Evolutionary conservation across 1,140 invertebrate species (phyloP), one percentile per base, ranked within the genome.

Genomic region (Periplaneta americana): DNA sequence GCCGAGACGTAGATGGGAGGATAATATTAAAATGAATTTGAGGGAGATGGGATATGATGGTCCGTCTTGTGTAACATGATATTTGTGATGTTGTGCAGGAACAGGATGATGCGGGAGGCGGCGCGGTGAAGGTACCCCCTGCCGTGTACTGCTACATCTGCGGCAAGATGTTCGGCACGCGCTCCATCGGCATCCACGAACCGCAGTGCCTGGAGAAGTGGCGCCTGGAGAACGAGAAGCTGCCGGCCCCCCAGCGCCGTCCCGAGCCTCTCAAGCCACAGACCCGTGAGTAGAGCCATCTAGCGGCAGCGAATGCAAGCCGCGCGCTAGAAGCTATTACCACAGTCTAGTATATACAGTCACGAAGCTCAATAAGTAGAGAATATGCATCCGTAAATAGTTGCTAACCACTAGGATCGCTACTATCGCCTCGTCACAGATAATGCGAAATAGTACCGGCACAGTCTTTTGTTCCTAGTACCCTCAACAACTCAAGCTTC

Each of bases 121-220:
- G 28, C 6, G 17, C 11, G 66, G 33, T 32, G 57, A 74, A 18
- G 37, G 57, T 13, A 34, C 75, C 34, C 11, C 28, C n/a, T 4
- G n/a, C 86, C 31, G 89, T 92, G 17, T 90, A 93, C 15, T 96
- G 95, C 86, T 95, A 96, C 84, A 91, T 96, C 77, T 95, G 94
- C 85, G 93, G 94, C 8, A 89, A 93, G 79, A 90, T 94, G 83
- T 96, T 95, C 86, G 94, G 94, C 15, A 90, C 92, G 0, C 91
- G 90, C 83, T 94, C 93, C 48, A 92, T 96, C 80, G 87, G 87
- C 28, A 95, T 95, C 81, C 95, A 96, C 87, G 93, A 95, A 85
- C 93, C 94, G 2, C 93, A 95, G 84, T 96, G 95, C 85, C 84
- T 96, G 35, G 91, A 93, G 85, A 93, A 95, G 86, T 95, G 95